phyloP scores from a whole-genome alignment of 2,113 vertebrate species.

The Numida meleagris region DNA sequence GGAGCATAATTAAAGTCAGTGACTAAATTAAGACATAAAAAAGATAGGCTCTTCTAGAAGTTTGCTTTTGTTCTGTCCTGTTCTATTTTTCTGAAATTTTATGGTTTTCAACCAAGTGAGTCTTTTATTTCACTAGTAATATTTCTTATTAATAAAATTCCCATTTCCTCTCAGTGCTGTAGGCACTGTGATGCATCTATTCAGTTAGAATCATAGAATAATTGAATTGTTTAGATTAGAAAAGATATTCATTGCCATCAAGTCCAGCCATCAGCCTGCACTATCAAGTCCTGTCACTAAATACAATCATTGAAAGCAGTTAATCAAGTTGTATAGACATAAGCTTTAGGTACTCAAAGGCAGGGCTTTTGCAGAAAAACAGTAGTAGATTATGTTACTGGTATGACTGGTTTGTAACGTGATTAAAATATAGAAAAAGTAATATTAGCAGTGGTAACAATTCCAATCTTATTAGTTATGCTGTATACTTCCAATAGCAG shows the following conservation, averaged over 20 bases:
- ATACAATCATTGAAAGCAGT: background rate
- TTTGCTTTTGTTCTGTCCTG: background rate
- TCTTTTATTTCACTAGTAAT: background rate
- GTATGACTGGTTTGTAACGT: no score
- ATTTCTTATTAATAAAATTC: background rate
- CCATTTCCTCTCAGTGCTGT: background rate
- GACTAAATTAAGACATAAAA: background rate
- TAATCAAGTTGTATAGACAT: background rate
- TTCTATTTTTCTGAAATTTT: background rate
- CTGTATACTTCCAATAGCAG: background rate
- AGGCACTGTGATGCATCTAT: background rate
- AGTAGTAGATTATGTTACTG: background rate
- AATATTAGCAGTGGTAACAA: background rate
- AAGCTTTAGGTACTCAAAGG: background rate
- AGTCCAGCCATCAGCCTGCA: background rate
- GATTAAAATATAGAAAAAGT: background rate
- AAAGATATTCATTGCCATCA: background rate
- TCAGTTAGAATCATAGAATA: background rate
- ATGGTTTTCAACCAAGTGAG: background rate
- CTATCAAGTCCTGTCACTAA: background rate
- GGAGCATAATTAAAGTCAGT: background rate
- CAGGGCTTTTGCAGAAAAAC: background rate
- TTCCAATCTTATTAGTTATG: background rate
- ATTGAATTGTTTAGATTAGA: background rate
- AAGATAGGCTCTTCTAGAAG: background rate